phyloP scores from a whole-genome alignment of 2,797 vertebrate genomes.

The Peromyscus melanophrys region DNA sequence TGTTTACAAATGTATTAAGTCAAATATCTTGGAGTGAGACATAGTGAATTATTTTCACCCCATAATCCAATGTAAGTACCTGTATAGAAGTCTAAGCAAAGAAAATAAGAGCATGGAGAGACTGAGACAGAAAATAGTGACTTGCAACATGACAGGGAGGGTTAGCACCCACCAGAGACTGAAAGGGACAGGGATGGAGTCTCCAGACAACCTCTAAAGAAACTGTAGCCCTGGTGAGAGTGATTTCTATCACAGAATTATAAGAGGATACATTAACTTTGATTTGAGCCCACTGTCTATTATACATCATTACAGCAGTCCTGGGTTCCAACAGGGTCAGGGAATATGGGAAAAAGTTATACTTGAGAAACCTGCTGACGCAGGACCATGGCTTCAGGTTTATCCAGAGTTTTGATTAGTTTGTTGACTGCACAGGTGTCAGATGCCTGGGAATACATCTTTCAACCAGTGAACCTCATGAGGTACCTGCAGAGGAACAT shows the following conservation, averaged over 20 bases:
- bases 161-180: not conserved
- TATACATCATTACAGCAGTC: not conserved
- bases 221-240: not conserved
- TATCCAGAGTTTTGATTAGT: not conserved
- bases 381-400: not conserved
- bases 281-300: not conserved
- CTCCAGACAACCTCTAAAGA: not conserved
- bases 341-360: not conserved
- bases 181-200: not conserved
- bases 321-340: not conserved
- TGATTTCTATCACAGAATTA: not conserved
- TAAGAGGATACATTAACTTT: not conserved
- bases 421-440: not conserved
- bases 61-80: not conserved
- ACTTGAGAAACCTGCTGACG: not conserved
- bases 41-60: not conserved
- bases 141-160: not conserved
- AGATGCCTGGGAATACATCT: not conserved
- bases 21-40: not conserved
- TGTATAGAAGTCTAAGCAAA: not conserved
- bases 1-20: not conserved
- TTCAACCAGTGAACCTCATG: not conserved
- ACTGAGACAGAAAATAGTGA: not conserved
- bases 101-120: not conserved
- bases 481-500: not conserved